Evolutionary conservation across 1,140 invertebrate species (phyloP), one percentile per base, ranked within the genome.

Genomic region (Cherax destructor): DNA sequence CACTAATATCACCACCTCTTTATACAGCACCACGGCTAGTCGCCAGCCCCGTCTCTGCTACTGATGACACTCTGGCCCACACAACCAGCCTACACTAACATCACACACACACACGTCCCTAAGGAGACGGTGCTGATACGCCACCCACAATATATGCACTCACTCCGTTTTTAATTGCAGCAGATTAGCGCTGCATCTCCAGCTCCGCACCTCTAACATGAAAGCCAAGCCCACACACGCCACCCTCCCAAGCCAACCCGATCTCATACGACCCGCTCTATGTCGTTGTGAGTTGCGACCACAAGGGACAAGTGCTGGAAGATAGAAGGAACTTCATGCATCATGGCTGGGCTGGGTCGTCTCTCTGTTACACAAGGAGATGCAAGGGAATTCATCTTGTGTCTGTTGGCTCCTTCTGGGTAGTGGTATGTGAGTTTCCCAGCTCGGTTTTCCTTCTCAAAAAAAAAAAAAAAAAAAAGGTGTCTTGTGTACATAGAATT

Each of bases 151-250:
- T 74, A 74, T 74, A 74, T 30, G 69, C 69, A 2, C 69, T 74
- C 69, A 30, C 69, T 74, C 30, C 21, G n/a, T 74, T 74, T 74
- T 74, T 74, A 74, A 74, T 74, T 74, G 69, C 69, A 30, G 69
- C 69, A 74, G 69, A 74, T 74, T 74, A 74, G 69, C 69, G 24
- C n/a, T 30, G 69, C 6, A 74, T 21, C 69, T n/a, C 6, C 30
- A 41, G n/a, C 6, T 21, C 69, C n/a, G 69, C n/a, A 30, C 69
- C 69, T 74, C 6, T 24, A 24, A n/a, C 6, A n/a, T 30, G 69
- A n/a, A 24, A n/a, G 5, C n/a, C n/a, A 6, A 30, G 69, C n/a
- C 69, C 69, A 74, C 69, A 74, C 69, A 74, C n/a, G 24, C 21
- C 6, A 11, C n/a, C 69, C 30, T 41, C 30, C n/a, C 6, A n/a